Conservation (phyloP, 2,113 vertebrate species). For the Gulo gulo region DNA sequence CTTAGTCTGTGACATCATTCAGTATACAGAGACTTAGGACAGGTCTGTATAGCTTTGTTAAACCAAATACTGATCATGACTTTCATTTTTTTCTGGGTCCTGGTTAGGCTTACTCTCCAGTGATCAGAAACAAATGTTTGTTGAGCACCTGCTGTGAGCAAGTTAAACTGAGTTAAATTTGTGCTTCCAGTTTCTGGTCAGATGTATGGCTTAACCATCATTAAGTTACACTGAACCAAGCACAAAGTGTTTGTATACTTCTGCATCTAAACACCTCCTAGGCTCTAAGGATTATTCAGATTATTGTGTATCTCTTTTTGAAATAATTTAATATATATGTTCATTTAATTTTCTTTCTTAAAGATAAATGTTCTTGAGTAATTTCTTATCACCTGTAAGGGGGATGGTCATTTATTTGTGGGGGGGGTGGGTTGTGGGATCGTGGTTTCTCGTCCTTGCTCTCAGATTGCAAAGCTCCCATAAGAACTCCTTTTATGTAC, state of each 20-base stretch:
- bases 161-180: slow-evolving; percentile 27
- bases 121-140: neutral
- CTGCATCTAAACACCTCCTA: neutral
- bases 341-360: slow-evolving; percentile 4
- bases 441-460: slow-evolving; percentile 6
- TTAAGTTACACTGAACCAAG: neutral
- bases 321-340: neutral
- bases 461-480: neutral
- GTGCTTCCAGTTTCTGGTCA: neutral
- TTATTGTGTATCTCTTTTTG: neutral
- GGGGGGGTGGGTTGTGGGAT: neutral
- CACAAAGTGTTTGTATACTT: slow-evolving; percentile 1
- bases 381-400: slow-evolving; percentile 21
- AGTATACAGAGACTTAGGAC: neutral
- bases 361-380: neutral
- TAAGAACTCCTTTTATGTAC: neutral
- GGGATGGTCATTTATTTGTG: neutral
- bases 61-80: neutral
- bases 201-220: neutral
- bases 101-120: neutral
- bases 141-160: neutral
- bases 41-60: neutral
- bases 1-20: neutral
- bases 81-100: neutral
- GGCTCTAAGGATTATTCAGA: neutral